Percentiles rank a stretch among this genome's conserved stretches.
Evolutionary conservation across 2,113 vertebrate species (phyloP).

Genomic region (Pomatorhinus ruficollis): DNA sequence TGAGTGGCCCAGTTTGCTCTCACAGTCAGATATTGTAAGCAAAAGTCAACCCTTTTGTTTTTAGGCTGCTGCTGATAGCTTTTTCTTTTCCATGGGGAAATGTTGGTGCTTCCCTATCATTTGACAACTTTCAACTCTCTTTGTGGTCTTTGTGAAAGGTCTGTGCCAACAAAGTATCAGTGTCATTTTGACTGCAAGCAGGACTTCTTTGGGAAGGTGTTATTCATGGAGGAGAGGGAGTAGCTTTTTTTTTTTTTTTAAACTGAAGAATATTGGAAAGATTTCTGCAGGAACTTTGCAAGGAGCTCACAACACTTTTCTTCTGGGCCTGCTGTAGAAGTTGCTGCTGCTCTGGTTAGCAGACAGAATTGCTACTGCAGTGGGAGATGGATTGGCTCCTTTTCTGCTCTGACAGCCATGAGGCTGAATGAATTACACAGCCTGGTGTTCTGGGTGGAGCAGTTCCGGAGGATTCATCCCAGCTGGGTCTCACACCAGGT

Average conservation of each 20-base stretch:
- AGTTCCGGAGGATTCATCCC: not conserved
- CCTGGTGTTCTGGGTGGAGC: not conserved
- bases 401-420: not conserved
- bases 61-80: not conserved
- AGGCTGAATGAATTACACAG: not conserved
- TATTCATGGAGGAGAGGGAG: not conserved
- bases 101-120: not conserved
- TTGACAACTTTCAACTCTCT: not conserved
- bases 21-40: not conserved
- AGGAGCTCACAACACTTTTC: not conserved
- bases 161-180: not conserved
- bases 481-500: slow-evolving; percentile 24
- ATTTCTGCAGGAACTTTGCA: not conserved
- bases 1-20: slow-evolving; percentile 54
- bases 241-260: not conserved
- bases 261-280: not conserved
- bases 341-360: not conserved
- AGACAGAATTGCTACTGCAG: not conserved
- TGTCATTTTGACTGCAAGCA: not conserved
- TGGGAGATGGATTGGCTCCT: not conserved
- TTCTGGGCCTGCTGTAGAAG: not conserved
- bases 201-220: not conserved
- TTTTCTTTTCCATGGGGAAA: not conserved
- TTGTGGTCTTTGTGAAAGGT: not conserved
- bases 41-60: slow-evolving; percentile 7